Percentiles rank a stretch among this genome's conserved stretches.
Evolutionary conservation across 2,888 invertebrate genomes (phyloP).

Genomic region (Hypercompe scribonia): DNA sequence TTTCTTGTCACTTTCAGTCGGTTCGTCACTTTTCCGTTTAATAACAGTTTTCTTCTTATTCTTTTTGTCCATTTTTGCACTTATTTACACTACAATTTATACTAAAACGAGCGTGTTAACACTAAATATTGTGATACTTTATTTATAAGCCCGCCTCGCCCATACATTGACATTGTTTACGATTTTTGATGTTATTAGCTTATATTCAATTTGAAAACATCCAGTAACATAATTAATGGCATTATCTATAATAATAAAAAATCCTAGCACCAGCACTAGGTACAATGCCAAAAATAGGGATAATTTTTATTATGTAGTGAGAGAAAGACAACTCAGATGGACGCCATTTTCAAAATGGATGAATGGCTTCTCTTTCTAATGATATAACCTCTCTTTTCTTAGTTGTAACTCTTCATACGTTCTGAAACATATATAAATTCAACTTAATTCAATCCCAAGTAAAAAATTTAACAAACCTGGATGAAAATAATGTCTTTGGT

Average conservation of each 20-base stretch:
- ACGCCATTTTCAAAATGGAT: constrained; percentile 76
- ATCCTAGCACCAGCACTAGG: constrained; percentile 30
- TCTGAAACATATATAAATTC: constrained; percentile 26
- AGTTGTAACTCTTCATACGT: constrained; percentile 21
- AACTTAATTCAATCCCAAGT: too few relatives aligned
- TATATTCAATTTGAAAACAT: not conserved
- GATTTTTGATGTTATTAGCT: constrained; percentile 5
- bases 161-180: constrained; percentile 64
- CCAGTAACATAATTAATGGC: not conserved
- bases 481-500: too few relatives aligned
- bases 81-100: constrained; percentile 43
- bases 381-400: constrained; percentile 38
- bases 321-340: constrained; percentile 82
- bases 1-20: constrained; percentile 76
- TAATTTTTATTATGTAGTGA: constrained; percentile 63
- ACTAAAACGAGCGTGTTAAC: constrained; percentile 47
- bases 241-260: not conserved
- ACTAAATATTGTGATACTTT: constrained; percentile 48
- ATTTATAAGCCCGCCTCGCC: constrained; percentile 63
- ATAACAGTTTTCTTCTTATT: constrained; percentile 82
- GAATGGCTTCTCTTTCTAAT: constrained; percentile 39
- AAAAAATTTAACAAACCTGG: too few relatives aligned
- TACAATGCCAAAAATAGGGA: constrained; percentile 57
- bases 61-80: constrained; percentile 84
- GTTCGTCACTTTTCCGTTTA: constrained; percentile 82